phyloP scores from a whole-genome alignment of 2,113 vertebrate genomes.

The Litocranius walleri region DNA sequence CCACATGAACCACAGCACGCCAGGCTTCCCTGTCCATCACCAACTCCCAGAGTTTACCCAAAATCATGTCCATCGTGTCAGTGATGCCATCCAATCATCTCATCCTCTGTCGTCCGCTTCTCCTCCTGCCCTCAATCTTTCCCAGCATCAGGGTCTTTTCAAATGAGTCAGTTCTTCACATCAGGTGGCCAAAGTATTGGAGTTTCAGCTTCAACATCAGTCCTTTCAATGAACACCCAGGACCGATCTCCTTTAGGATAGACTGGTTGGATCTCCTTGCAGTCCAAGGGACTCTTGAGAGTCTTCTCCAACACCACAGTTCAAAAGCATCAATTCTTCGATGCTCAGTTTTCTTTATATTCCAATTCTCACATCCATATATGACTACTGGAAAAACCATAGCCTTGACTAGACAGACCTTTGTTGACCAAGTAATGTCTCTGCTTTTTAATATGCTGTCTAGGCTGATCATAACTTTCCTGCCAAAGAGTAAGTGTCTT shows the following conservation, averaged over 20 bases:
- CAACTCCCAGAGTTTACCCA: background rate
- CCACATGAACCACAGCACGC: rapidly evolving
- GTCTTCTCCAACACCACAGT: background rate
- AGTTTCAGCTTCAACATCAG: background rate
- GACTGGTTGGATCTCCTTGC: background rate
- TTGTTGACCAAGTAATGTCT: background rate
- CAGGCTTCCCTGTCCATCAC: background rate
- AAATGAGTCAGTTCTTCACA: background rate
- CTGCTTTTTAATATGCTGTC: background rate
- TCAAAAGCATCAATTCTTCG: background rate
- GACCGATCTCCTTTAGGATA: background rate
- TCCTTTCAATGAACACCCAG: background rate
- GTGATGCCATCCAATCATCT: background rate
- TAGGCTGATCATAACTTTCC: background rate
- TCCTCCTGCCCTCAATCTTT: background rate
- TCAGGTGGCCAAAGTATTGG: background rate
- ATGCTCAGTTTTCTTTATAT: background rate
- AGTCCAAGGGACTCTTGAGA: background rate
- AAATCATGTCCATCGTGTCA: background rate
- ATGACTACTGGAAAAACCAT: background rate
- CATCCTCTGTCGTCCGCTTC: background rate
- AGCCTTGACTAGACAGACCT: background rate
- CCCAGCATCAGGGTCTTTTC: background rate
- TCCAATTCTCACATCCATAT: background rate
- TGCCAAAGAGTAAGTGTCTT: background rate